Evolutionary conservation across 2,797 vertebrate species (phyloP).

Genomic region (Tauraco hartlaubi): DNA sequence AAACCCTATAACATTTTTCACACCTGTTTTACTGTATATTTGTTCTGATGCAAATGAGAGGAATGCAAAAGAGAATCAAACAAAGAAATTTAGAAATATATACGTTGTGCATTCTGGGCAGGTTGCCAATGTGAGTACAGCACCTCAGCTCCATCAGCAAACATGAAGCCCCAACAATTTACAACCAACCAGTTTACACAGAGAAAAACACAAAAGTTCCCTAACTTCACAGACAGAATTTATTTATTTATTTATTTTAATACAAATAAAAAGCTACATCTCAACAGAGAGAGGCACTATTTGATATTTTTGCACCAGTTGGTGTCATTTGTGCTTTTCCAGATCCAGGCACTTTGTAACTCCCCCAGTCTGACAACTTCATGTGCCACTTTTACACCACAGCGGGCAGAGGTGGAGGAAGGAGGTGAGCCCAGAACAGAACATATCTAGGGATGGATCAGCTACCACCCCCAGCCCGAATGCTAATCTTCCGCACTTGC

Average conservation of each 20-base stretch:
- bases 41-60: background rate
- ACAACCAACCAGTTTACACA: background rate
- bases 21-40: background rate
- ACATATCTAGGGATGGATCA: background rate
- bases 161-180: background rate
- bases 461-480: background rate
- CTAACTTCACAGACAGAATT: background rate
- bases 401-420: background rate
- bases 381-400: rapidly evolving
- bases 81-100: background rate
- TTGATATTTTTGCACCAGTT: background rate
- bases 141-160: background rate
- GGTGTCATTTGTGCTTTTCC: background rate
- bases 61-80: background rate
- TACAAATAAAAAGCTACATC: background rate
- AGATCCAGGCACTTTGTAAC: background rate
- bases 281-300: background rate
- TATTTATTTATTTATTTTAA: background rate
- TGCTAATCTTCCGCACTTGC: background rate
- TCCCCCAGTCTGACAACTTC: background rate
- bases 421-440: background rate
- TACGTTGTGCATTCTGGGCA: background rate
- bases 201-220: background rate
- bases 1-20: background rate
- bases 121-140: background rate